Percentiles rank a stretch among this genome's conserved stretches.
phyloP scores from a whole-genome alignment of 2,113 vertebrate genomes.

The Riparia riparia region DNA sequence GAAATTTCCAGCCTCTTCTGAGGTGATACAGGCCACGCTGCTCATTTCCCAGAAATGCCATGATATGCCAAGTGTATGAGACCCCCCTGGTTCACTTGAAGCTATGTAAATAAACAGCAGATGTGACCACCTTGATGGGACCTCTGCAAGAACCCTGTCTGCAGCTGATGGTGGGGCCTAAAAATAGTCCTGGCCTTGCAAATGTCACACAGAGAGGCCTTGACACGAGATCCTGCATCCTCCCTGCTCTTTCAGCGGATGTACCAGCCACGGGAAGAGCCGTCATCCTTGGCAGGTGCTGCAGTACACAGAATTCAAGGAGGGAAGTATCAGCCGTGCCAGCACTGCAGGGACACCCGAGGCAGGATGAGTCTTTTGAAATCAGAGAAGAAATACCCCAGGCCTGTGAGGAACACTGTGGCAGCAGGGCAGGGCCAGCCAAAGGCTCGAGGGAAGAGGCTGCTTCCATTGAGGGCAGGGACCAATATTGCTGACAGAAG shows the following conservation, averaged over 20 bases:
- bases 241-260: not conserved
- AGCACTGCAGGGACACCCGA: not conserved
- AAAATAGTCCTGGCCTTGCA: slow-evolving; percentile 30
- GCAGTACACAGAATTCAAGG: not conserved
- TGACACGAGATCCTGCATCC: not conserved
- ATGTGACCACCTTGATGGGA: not conserved
- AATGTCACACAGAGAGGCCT: slow-evolving; percentile 2
- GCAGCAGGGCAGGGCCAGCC: not conserved
- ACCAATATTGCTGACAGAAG: not conserved
- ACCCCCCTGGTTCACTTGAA: not conserved
- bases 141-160: not conserved
- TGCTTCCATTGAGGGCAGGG: not conserved
- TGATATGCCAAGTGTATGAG: not conserved
- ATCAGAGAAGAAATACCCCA: not conserved
- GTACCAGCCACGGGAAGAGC: not conserved
- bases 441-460: not conserved
- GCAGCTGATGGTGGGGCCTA: not conserved
- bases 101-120: not conserved
- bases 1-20: not conserved
- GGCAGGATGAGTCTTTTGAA: not conserved
- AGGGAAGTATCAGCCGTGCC: not conserved
- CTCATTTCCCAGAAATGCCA: not conserved
- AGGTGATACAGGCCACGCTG: not conserved
- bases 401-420: not conserved
- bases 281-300: not conserved